These are phyloP conservation scores for Bombylius major DNA, from an alignment of 2,888 invertebrate genomes.

Conservation along the genomic window DNA sequence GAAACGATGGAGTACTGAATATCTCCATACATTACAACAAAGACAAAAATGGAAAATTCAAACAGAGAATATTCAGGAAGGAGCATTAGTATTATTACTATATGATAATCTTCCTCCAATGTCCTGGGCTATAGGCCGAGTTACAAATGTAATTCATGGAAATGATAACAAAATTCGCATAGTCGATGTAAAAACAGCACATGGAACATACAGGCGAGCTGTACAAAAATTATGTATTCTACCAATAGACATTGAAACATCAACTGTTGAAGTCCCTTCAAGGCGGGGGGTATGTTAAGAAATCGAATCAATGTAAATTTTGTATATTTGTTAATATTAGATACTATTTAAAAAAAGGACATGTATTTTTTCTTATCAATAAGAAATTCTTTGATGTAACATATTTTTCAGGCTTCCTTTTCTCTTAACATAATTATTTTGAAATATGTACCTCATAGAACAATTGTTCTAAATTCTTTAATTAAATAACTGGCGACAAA, in stretches of 20 bases:
- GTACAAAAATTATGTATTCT: not conserved
- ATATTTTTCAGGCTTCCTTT: too few species aligned
- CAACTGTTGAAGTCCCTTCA: not conserved
- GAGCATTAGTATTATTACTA: not conserved
- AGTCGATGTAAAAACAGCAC: not conserved
- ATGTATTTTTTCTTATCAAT: too few species aligned
- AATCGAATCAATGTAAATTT: too few species aligned
- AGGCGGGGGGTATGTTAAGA: not conserved
- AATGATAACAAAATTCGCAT: not conserved
- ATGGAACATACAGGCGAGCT: not conserved
- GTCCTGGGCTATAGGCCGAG: not conserved
- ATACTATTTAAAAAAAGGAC: too few species aligned
- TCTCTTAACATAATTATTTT: too few species aligned
- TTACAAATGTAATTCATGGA: not conserved
- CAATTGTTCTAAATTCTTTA: too few species aligned
- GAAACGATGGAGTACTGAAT: not conserved
- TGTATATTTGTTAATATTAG: too few species aligned
- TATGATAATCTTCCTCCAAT: not conserved
- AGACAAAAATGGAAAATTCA: not conserved
- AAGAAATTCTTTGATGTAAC: too few species aligned
- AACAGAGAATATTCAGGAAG: not conserved
- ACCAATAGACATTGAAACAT: not conserved
- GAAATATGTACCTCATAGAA: too few species aligned
- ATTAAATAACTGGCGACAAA: too few species aligned
- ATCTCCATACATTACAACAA: not conserved